These are phyloP conservation scores for Pandemis heparana DNA, from an alignment of 2,888 invertebrate genomes.

Conservation along the genomic window DNA sequence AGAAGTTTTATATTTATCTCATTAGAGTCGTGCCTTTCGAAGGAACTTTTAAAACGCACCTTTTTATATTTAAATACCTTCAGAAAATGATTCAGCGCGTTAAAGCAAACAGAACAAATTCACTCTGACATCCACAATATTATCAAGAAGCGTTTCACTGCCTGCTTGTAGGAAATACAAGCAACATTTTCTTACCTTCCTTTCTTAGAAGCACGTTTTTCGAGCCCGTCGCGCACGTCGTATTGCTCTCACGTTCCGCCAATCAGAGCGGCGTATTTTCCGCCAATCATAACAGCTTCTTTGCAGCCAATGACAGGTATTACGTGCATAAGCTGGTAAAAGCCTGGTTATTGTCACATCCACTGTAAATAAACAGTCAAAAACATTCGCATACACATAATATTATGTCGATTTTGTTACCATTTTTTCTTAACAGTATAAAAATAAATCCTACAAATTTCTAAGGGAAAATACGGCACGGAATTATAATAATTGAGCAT, in stretches of 20 bases:
- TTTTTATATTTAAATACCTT: too few relatives aligned
- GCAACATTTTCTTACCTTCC: not conserved
- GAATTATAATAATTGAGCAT: not conserved
- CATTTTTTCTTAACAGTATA: not conserved
- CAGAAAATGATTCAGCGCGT: not conserved
- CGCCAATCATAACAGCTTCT: conserved; percentile 26
- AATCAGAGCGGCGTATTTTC: not conserved
- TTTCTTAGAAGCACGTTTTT: not conserved
- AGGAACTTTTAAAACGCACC: too few relatives aligned
- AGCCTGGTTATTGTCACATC: too few relatives aligned
- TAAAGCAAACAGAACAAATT: not conserved
- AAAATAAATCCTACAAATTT: not conserved
- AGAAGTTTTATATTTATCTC: too few relatives aligned
- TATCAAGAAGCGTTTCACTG: not conserved
- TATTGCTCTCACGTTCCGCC: not conserved
- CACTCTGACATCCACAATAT: not conserved
- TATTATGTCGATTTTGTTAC: too few relatives aligned
- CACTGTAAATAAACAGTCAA: too few relatives aligned
- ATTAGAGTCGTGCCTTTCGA: not conserved
- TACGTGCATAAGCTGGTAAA: not conserved
- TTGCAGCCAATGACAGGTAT: not conserved
- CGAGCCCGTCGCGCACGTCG: not conserved
- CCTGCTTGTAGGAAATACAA: not conserved
- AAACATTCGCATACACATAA: too few relatives aligned
- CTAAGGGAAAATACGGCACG: not conserved